Conservation (phyloP, 2,797 vertebrate species). For the Kryptopterus vitreolus region DNA sequence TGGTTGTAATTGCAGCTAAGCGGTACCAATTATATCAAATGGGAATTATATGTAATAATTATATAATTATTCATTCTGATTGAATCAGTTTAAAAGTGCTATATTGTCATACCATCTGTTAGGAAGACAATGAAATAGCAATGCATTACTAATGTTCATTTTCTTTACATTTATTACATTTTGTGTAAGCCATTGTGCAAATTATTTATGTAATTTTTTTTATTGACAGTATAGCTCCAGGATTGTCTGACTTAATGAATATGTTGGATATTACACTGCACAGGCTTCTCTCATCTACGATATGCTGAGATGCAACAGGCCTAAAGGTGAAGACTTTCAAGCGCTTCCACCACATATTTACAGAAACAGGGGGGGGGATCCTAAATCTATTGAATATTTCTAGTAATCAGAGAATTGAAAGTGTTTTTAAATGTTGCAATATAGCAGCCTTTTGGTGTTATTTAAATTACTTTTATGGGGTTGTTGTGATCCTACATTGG, state of each 20-base stretch:
- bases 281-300: not conserved
- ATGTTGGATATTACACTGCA: slow-evolving; percentile 11
- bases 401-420: not conserved
- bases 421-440: not conserved
- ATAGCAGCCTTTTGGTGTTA: not conserved
- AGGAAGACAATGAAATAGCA: not conserved
- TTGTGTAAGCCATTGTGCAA: too few species aligned
- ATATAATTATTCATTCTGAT: not conserved
- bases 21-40: not conserved
- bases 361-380: not conserved
- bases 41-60: too few species aligned
- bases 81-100: not conserved
- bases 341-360: too few species aligned
- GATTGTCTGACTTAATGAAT: not conserved
- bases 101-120: not conserved
- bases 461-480: not conserved
- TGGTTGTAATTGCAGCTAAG: not conserved
- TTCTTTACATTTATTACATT: not conserved
- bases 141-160: not conserved
- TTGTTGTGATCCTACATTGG: not conserved
- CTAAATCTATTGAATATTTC: not conserved
- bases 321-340: not conserved
- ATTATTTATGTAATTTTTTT: not conserved
- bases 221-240: not conserved
- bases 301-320: not conserved